These are phyloP conservation scores for Astreopora myriophthalma DNA, from an alignment of 64 coral and sea anemone species.

Conservation along the genomic window DNA sequence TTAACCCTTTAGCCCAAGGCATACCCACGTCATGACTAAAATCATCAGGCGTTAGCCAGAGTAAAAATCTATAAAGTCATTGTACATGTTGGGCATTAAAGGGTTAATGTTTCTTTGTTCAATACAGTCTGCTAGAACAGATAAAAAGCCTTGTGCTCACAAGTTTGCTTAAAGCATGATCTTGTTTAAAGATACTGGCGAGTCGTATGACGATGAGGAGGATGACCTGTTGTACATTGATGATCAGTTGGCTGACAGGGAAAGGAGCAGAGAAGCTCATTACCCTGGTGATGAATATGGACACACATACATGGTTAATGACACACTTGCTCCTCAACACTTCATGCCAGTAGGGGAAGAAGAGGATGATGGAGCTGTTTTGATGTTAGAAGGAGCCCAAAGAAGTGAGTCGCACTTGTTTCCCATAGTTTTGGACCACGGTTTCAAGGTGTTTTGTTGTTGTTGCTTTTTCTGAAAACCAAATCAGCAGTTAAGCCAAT, in stretches of 20 bases:
- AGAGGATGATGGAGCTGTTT: not conserved
- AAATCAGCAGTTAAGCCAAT: too few relatives aligned
- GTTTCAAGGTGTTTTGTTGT: too few relatives aligned
- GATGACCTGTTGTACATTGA: slow-evolving; percentile 34
- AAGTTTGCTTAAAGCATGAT: too few relatives aligned
- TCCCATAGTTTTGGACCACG: not conserved
- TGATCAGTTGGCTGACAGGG: not conserved
- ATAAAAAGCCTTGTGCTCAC: too few relatives aligned
- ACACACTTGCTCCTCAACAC: not conserved
- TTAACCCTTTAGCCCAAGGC: too few relatives aligned
- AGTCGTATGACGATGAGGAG: slow-evolving; percentile 83
- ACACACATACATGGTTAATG: not conserved
- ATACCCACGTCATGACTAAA: too few relatives aligned
- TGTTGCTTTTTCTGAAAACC: too few relatives aligned
- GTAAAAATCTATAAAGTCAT: too few relatives aligned
- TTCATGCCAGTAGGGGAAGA: slow-evolving; percentile 15
- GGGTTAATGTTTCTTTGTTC: too few relatives aligned
- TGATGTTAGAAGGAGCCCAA: slow-evolving; percentile 43
- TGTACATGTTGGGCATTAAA: too few relatives aligned
- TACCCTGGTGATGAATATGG: not conserved
- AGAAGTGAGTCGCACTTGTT: not conserved
- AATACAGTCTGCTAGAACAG: too few relatives aligned
- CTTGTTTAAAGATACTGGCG: slow-evolving; percentile 71
- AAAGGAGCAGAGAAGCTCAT: slow-evolving; percentile 1
- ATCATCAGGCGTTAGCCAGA: too few relatives aligned